Evolutionary conservation across 2,888 invertebrate genomes (phyloP).

Genomic region (Corbicula japonica): DNA sequence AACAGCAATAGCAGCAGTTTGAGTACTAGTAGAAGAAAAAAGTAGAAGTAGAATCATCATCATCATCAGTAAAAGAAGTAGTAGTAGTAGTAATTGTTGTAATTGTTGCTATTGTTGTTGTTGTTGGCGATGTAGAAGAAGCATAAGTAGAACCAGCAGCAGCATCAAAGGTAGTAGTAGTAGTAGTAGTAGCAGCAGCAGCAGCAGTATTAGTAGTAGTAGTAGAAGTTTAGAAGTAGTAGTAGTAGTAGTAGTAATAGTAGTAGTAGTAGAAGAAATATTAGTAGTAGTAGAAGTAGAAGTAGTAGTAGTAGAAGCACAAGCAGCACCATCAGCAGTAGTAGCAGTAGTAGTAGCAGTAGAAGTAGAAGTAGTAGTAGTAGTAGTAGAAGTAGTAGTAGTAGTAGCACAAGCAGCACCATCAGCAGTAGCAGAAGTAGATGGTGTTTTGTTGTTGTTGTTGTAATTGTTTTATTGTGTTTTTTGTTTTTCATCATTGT

Average conservation of each 20-base stretch:
- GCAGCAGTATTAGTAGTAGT: too few species aligned
- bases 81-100: conserved; percentile 12
- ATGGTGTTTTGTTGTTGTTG: too few species aligned
- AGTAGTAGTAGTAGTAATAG: conserved; percentile 6
- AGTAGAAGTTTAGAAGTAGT: conserved; percentile 6
- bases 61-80: conserved; percentile 43
- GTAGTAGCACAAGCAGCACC: too few species aligned
- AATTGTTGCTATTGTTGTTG: conserved; percentile 14
- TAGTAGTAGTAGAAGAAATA: conserved; percentile 14
- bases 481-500: too few species aligned
- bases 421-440: too few species aligned
- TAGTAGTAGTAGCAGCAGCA: conserved; percentile 7
- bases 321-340: too few species aligned
- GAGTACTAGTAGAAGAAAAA: conserved; percentile 41
- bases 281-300: too few species aligned
- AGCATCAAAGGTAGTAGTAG: conserved; percentile 13
- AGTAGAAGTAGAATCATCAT: conserved; percentile 6
- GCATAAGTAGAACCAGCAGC: conserved; percentile 23
- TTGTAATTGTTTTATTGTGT: too few species aligned
- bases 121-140: conserved; percentile 4
- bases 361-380: conserved; percentile 3
- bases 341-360: neutral
- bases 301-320: neutral
- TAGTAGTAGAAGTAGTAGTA: conserved; percentile 10
- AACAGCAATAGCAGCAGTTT: conserved; percentile 59